Conservation (phyloP, 2,113 vertebrate genomes). For the Catagonus wagneri region DNA sequence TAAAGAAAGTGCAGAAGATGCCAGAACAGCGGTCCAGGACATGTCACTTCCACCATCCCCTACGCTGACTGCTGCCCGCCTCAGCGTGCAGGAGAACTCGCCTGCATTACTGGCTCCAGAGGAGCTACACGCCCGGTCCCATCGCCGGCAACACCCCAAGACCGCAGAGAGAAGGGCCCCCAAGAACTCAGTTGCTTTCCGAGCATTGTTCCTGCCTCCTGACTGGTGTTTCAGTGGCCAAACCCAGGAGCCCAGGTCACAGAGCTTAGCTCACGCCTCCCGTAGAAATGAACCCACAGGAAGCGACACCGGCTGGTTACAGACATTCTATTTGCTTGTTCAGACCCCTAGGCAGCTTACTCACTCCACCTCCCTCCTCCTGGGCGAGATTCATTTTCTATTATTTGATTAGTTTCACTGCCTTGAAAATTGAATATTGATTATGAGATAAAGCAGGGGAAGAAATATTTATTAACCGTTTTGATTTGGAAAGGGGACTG, state of each 20-base stretch:
- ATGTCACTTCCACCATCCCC: neutral
- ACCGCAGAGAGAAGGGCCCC: neutral
- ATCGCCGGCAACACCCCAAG: neutral
- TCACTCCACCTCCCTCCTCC: neutral
- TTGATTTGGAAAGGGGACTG: slow-evolving; percentile 47
- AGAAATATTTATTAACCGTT: slow-evolving; percentile 46
- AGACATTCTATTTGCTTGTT: neutral
- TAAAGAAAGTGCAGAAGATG: neutral
- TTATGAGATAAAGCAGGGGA: slow-evolving; percentile 63
- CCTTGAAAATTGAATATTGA: slow-evolving; percentile 70
- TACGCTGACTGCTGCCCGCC: neutral
- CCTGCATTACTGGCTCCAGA: neutral
- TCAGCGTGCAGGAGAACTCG: neutral
- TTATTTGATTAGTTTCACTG: slow-evolving; percentile 57
- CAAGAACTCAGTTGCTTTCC: neutral
- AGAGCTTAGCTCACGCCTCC: neutral
- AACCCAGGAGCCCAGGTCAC: neutral
- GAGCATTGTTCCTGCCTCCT: neutral
- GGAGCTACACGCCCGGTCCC: neutral
- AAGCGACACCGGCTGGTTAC: neutral
- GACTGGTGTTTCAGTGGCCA: neutral
- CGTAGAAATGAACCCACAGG: neutral
- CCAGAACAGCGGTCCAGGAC: neutral
- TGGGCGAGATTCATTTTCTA: neutral
- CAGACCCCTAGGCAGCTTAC: neutral